Base-by-base conservation (phyloP, 2,888 invertebrate species). In the Cephus sareptanus region DNA sequence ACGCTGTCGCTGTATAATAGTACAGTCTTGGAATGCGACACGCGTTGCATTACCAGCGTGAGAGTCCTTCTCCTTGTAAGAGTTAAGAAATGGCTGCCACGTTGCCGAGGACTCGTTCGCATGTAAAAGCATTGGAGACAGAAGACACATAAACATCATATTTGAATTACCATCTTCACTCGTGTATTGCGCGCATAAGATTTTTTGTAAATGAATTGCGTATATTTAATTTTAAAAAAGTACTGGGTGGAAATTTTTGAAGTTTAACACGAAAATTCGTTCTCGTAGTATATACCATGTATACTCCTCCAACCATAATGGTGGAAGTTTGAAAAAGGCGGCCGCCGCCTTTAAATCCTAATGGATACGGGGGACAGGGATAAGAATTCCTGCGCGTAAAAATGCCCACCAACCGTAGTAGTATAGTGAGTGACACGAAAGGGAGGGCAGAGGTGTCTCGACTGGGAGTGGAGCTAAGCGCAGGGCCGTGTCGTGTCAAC, bases 401-500 rank as follows among this genome's bases (percentile, higher is more conserved):
- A 85, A 84, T 83, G 82, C 80, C 69, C 77, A 79, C 81, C 83
- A 83, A 83, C 79, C 83, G 84, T 83, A 79, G 81, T 82, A 40
- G 75, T 69, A 71, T 71, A 71, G 34, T 15, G 71, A 34, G 34
- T 11, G 56, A 71, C 69, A 69, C 70, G 76, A 31, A 75, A 34
- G 77, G 68, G 74, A 75, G 35, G 35, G 69, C 75, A 75, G 75
- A 73, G 68, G 74, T 79, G 56, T 73, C 68, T 34, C 37, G 33
- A 69, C 69, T 35, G 73, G 23, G 40, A 34, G 76, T 78, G 81
- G 79, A 76, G 79, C 84, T 90, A 90, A 90, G 88, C 89, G 87
- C 90, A 87, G 88, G 89, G 85, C 86, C 88, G 84, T 90, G 90
- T 90, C 87, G 81, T 87, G 90, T 90, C 90, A 90, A 76, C 35